A percentile compares a stretch with the other conserved stretches of the same genome.
These are phyloP conservation scores for Phallusia fumigata DNA, from an alignment of 23 tunicate species.

Conservation along the genomic window DNA sequence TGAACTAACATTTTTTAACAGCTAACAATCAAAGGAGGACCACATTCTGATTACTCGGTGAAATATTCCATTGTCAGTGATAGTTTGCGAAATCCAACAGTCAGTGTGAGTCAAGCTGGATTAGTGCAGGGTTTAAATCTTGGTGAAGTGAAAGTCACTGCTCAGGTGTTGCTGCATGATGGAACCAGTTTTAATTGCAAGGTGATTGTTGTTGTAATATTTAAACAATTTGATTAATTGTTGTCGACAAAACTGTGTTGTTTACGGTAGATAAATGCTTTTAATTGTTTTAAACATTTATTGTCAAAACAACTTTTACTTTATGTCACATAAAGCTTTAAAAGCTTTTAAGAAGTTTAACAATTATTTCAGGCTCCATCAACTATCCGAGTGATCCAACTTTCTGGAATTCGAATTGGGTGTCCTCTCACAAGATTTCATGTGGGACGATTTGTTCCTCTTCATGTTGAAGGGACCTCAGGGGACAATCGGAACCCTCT, in stretches of 20 bases:
- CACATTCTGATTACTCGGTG: conserved; percentile 54
- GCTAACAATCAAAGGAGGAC: conserved; percentile 51
- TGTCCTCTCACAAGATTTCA: conserved; percentile 64
- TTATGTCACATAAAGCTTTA: too few relatives aligned
- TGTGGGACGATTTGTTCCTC: conserved; percentile 68
- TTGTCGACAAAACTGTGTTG: too few relatives aligned
- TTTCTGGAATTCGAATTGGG: conserved; percentile 63
- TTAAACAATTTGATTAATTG: background rate
- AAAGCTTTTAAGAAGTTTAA: too few relatives aligned
- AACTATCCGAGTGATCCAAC: conserved; percentile 47
- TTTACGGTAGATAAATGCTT: too few relatives aligned
- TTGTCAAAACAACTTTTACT: background rate
- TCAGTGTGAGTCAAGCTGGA: conserved; percentile 50
- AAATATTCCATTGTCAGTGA: conserved; percentile 15
- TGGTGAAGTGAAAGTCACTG: conserved; percentile 29
- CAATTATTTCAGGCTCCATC: conserved; percentile 35
- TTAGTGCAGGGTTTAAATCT: conserved; percentile 32
- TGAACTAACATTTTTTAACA: conserved; percentile 19
- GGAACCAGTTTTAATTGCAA: conserved; percentile 56
- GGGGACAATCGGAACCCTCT: conserved; percentile 43
- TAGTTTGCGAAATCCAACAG: background rate
- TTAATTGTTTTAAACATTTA: too few relatives aligned
- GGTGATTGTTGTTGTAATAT: conserved; percentile 11
- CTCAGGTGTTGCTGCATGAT: conserved; percentile 55
- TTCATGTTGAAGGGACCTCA: conserved; percentile 57